phyloP scores from a whole-genome alignment of 1,140 invertebrate genomes.

The Gyrodactylus salaris region DNA sequence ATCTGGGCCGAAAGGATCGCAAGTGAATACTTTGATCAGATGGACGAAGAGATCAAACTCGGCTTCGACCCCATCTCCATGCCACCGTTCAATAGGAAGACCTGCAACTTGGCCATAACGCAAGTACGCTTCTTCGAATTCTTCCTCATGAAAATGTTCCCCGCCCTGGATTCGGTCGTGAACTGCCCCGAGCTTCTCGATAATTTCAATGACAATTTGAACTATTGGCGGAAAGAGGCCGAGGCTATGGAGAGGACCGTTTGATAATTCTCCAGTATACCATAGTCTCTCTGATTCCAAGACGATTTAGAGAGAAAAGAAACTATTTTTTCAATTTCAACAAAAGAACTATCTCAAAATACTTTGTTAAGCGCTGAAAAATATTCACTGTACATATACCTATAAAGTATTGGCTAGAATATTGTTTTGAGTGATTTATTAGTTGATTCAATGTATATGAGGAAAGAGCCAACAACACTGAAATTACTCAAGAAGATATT shows the following conservation, averaged over 20 bases:
- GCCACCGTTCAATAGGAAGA: constrained; percentile 64
- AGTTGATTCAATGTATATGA: too few species aligned
- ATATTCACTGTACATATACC: too few species aligned
- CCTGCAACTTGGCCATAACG: constrained; percentile 69
- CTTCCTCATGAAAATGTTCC: constrained; percentile 81
- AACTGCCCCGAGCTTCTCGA: not conserved
- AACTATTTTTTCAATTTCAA: too few species aligned
- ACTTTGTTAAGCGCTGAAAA: too few species aligned
- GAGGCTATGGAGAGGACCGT: not conserved
- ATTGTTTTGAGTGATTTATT: too few species aligned
- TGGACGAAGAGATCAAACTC: constrained; percentile 52
- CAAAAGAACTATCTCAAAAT: too few species aligned
- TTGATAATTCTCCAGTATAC: too few species aligned
- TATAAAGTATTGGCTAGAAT: too few species aligned
- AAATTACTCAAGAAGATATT: too few species aligned
- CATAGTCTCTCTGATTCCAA: too few species aligned
- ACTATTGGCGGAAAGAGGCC: not conserved
- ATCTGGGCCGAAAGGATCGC: constrained; percentile 53
- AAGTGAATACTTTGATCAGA: constrained; percentile 67
- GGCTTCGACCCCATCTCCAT: constrained; percentile 54
- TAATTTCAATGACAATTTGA: not conserved
- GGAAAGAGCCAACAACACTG: too few species aligned
- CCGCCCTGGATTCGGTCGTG: constrained; percentile 50
- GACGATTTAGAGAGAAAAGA: too few species aligned
- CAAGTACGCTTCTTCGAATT: constrained; percentile 83